Base-by-base conservation (phyloP, 2,888 invertebrate species). In the Crematogaster levior region DNA sequence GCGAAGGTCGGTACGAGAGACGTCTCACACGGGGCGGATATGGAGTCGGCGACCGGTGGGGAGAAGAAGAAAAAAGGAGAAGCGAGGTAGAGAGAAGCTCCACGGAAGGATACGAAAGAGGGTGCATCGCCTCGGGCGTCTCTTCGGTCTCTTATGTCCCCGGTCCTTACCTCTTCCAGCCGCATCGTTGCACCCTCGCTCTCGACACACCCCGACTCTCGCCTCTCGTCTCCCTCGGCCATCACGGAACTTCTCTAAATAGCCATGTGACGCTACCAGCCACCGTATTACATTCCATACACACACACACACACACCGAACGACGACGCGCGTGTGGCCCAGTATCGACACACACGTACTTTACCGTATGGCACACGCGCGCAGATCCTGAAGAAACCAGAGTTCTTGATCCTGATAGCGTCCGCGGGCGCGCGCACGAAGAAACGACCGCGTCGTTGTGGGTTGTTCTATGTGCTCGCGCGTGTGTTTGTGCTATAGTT, bases 241-340 rank as follows among this genome's bases (percentile, higher is more conserved):
- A 43, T 21, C 83, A 75, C 58, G 53, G 12, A 53, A 37, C 81
- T 66, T 84, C 85, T 84, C 87, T 89, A 90, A 91, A 91, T 89
- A 89, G 90, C 91, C 89, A 89, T 88, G 90, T 88, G 91, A 91
- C 89, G 88, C 87, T 88, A 84, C 86, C 89, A 89, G 89, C 90
- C 87, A 86, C 82, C 88, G 88, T 91, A 89, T 91, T 91, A 87
- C 91, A 88, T 88, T 87, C 89, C 87, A 73, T 72, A 18, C 51
- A 74, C 46, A 80, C 68, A 81, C 46, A 80, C 68, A 81, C 81
- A 12, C 34, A 24, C 43, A 18, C n/a, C 34, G 53, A 43, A 43
- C 56, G 51, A 65, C 4, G 21, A 3, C 46, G 56, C 81, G 27
- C 46, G 46, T 30, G 60, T 40, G 40, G 24, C 24, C 34, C 15